Percentiles rank a stretch among this genome's conserved stretches.
Evolutionary conservation across 2,888 invertebrate genomes (phyloP).

Genomic region (Marronus borbonicus): DNA sequence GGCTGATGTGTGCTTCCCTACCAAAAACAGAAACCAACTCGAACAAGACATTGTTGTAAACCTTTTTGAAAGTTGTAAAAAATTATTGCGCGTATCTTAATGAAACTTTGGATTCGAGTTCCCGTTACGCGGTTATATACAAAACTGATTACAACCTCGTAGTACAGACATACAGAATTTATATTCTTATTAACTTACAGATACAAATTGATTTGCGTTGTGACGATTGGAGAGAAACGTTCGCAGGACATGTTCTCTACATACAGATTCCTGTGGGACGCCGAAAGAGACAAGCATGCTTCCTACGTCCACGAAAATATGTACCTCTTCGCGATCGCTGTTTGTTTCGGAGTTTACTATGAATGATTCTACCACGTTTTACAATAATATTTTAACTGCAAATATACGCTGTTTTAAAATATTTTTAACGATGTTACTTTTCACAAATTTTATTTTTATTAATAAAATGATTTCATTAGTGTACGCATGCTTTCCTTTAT

Average conservation of each 20-base stretch:
- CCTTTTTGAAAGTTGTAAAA: too few relatives aligned
- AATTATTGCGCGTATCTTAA: too few relatives aligned
- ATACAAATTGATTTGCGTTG: slow-evolving; percentile 77
- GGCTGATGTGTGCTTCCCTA: too few relatives aligned
- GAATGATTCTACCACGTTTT: slow-evolving; percentile 71
- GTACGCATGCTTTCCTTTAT: not conserved
- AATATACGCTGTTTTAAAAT: slow-evolving; percentile 17
- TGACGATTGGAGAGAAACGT: slow-evolving; percentile 79
- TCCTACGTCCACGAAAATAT: slow-evolving; percentile 76
- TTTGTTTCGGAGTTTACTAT: slow-evolving; percentile 80
- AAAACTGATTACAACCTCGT: too few relatives aligned
- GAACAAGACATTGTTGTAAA: too few relatives aligned
- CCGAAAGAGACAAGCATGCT: slow-evolving; percentile 77
- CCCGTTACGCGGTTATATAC: too few relatives aligned
- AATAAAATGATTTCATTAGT: slow-evolving; percentile 17
- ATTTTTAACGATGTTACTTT: slow-evolving; percentile 1
- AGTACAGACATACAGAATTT: too few relatives aligned
- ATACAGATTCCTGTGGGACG: slow-evolving; percentile 81
- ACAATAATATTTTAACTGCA: slow-evolving; percentile 1
- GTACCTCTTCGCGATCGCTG: slow-evolving; percentile 76
- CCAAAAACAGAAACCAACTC: too few relatives aligned
- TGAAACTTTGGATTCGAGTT: too few relatives aligned
- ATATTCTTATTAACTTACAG: slow-evolving; percentile 68
- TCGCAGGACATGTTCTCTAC: slow-evolving; percentile 77
- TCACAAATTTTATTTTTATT: slow-evolving; percentile 25